These are phyloP conservation scores for Drosophila sechellia DNA, from an alignment of 1,140 invertebrate genomes.

Conservation along the genomic window DNA sequence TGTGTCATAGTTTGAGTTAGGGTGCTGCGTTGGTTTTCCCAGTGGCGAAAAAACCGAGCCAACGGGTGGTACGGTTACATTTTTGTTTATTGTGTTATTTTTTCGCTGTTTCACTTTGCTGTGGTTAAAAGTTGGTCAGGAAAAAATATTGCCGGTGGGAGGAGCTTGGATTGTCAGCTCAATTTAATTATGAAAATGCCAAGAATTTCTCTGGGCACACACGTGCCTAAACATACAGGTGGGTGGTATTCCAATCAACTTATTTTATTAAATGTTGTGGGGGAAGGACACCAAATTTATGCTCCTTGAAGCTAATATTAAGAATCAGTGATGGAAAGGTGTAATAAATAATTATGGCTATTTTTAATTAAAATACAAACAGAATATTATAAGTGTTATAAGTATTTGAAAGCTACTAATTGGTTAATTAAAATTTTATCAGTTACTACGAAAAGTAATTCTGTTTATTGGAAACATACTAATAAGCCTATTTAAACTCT, in stretches of 20 bases:
- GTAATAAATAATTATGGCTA: not conserved
- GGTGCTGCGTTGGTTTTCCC: not conserved
- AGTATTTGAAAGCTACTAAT: too few species aligned
- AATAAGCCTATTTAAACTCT: too few species aligned
- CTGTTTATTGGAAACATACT: too few species aligned
- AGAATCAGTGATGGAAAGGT: not conserved
- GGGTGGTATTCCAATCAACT: slow-evolving; percentile 5
- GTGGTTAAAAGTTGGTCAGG: slow-evolving; percentile 26
- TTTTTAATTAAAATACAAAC: not conserved
- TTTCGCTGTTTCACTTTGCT: slow-evolving; percentile 34
- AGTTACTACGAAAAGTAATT: too few species aligned
- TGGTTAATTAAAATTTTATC: too few species aligned
- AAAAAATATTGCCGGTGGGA: not conserved
- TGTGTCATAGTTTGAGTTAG: slow-evolving; percentile 21
- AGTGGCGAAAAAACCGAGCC: slow-evolving; percentile 7
- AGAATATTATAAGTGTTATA: not conserved
- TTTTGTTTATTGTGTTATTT: slow-evolving; percentile 29
- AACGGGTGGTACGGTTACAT: slow-evolving; percentile 16
- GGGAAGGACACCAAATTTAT: slow-evolving; percentile 6
- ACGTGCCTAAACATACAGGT: slow-evolving; percentile 12
- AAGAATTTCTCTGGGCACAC: slow-evolving; percentile 7
- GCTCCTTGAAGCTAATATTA: slow-evolving; percentile 18
- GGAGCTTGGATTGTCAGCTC: slow-evolving; percentile 18
- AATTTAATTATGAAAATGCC: slow-evolving; percentile 50
- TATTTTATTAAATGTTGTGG: slow-evolving; percentile 39